Conservation (phyloP, 1,140 invertebrate species). For the Brachystomella parvula region DNA sequence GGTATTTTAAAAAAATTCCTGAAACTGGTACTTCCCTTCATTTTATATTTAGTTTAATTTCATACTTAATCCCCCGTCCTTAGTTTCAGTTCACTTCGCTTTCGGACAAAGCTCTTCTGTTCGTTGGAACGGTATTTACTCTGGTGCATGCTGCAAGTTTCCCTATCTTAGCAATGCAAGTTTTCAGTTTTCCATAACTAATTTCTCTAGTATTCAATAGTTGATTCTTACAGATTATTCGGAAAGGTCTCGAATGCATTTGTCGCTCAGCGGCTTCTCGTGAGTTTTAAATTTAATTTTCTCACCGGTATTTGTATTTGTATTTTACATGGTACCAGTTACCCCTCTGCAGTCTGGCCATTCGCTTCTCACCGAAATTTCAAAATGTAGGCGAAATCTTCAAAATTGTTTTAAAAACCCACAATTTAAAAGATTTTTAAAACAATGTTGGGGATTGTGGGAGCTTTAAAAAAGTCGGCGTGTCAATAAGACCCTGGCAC, state of each 20-base stretch:
- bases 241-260: neutral
- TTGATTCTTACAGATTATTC: neutral
- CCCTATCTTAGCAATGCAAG: conserved; percentile 3
- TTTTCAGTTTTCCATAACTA: neutral
- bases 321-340: too few species aligned
- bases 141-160: neutral
- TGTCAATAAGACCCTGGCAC: too few species aligned
- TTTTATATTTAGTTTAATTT: neutral
- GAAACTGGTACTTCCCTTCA: neutral
- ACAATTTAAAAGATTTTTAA: too few species aligned
- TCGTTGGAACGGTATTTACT: neutral
- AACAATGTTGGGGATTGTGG: too few species aligned
- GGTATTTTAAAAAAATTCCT: neutral
- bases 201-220: neutral
- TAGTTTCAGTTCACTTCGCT: neutral
- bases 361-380: too few species aligned
- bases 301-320: too few species aligned
- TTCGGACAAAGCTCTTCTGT: neutral
- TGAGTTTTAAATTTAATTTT: neutral
- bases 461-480: too few species aligned
- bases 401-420: too few species aligned
- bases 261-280: neutral
- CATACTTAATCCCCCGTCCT: neutral
- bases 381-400: too few species aligned
- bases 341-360: too few species aligned